Percentiles rank a stretch among this genome's conserved stretches.
Evolutionary conservation across 2,113 vertebrate genomes (phyloP).

Genomic region (Romanogobio albipinnatus): DNA sequence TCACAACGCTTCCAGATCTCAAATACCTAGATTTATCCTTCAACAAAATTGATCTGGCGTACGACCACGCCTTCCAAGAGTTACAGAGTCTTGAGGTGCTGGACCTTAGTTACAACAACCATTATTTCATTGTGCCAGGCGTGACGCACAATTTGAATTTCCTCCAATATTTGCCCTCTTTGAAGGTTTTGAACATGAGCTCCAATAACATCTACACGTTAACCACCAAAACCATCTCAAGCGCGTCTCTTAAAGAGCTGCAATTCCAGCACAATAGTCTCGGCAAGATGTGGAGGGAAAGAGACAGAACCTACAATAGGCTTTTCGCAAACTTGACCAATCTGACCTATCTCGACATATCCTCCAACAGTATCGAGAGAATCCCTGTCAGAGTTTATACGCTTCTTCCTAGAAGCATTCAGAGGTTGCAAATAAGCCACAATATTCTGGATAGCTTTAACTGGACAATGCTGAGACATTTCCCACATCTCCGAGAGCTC

Average conservation of each 20-base stretch:
- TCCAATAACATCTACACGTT: slow-evolving; percentile 76
- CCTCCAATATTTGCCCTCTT: slow-evolving; percentile 65
- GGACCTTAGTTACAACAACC: slow-evolving; percentile 77
- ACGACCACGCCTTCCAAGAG: slow-evolving; percentile 68
- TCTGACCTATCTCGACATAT: slow-evolving; percentile 77
- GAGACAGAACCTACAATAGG: slow-evolving; percentile 57
- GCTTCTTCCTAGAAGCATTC: slow-evolving; percentile 68
- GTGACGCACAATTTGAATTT: slow-evolving; percentile 79
- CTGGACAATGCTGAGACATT: slow-evolving; percentile 67
- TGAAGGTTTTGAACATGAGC: slow-evolving; percentile 76
- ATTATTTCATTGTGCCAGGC: slow-evolving; percentile 79
- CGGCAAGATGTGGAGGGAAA: slow-evolving; percentile 74
- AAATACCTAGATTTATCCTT: slow-evolving; percentile 76
- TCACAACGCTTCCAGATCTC: slow-evolving; percentile 67
- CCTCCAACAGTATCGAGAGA: slow-evolving; percentile 64
- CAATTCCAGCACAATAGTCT: slow-evolving; percentile 75
- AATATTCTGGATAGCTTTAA: slow-evolving; percentile 67
- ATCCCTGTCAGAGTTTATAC: slow-evolving; percentile 67
- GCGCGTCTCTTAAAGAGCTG: slow-evolving; percentile 75
- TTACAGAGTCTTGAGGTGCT: slow-evolving; percentile 71
- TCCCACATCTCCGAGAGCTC: slow-evolving; percentile 66
- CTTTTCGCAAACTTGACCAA: slow-evolving; percentile 73
- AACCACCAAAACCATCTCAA: slow-evolving; percentile 73
- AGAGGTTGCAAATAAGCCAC: slow-evolving; percentile 60
- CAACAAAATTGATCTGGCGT: slow-evolving; percentile 73